Conservation (phyloP, 2,888 invertebrate genomes). For the Hydrotaea cyrtoneurina region DNA sequence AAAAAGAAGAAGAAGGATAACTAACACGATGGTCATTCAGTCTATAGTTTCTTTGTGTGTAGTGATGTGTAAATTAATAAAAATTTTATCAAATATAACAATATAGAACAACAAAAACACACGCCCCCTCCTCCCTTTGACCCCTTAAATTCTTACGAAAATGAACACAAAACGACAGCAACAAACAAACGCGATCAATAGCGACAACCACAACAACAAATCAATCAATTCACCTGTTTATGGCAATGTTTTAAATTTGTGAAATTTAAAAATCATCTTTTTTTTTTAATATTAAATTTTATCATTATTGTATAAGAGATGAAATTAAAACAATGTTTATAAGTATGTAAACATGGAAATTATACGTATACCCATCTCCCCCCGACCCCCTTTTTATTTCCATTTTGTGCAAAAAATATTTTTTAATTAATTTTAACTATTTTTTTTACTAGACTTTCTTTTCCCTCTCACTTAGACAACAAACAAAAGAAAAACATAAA, state of each 20-base stretch:
- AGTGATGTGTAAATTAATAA: constrained; percentile 48
- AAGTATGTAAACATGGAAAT: constrained; percentile 9
- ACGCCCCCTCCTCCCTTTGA: not conserved
- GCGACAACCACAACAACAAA: constrained; percentile 26
- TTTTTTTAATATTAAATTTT: constrained; percentile 25
- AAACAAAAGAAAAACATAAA: constrained; percentile 28
- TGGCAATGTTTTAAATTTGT: constrained; percentile 68
- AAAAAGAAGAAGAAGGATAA: too few relatives aligned
- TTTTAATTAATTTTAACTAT: constrained; percentile 29
- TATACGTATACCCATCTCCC: constrained; percentile 21
- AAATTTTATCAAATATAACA: constrained; percentile 42
- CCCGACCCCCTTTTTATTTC: constrained; percentile 32
- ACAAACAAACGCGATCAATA: constrained; percentile 18
- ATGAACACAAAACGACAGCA: constrained; percentile 28
- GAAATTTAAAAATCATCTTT: constrained; percentile 54
- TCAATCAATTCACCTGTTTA: constrained; percentile 50
- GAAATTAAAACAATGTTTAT: not conserved
- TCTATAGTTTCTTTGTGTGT: constrained; percentile 10
- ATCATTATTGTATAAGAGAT: constrained; percentile 9
- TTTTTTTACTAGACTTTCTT: constrained; percentile 11
- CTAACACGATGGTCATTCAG: not conserved
- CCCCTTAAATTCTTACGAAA: not conserved
- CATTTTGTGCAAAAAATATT: constrained; percentile 47
- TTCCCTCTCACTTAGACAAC: constrained; percentile 24
- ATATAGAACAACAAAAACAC: constrained; percentile 25